A percentile compares a stretch with the other conserved stretches of the same genome.
Evolutionary conservation across 2,888 invertebrate genomes (phyloP).

Genomic region (Chalcis sispes): DNA sequence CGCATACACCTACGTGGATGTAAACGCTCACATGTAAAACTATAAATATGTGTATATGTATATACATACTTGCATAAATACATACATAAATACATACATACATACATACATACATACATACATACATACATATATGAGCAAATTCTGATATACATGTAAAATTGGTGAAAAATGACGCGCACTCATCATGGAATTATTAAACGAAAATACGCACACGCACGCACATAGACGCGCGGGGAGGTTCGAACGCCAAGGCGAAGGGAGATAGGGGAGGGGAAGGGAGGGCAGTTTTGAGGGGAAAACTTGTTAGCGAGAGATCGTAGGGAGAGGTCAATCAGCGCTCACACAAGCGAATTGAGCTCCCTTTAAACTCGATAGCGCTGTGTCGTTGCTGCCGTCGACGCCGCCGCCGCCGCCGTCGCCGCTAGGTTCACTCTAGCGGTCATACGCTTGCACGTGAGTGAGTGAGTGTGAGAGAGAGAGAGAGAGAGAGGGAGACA

Average conservation of each 20-base stretch:
- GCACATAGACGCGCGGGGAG: no score
- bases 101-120: neutral
- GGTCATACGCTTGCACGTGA: slow-evolving; percentile 9
- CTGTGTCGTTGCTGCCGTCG: slow-evolving; percentile 54
- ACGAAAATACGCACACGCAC: slow-evolving; percentile 31
- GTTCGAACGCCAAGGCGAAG: no score
- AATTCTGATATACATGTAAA: slow-evolving; percentile 14
- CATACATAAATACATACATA: neutral
- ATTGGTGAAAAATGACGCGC: slow-evolving; percentile 44
- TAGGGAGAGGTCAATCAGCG: slow-evolving; percentile 50
- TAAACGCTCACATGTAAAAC: no score
- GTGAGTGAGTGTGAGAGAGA: no score
- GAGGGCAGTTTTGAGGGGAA: no score
- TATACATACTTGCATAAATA: neutral
- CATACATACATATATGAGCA: neutral
- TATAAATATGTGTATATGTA: neutral
- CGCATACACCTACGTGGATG: no score
- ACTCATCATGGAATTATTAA: slow-evolving; percentile 56
- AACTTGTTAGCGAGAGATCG: slow-evolving; percentile 28
- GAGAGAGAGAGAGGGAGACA: no score
- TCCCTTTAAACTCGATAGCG: slow-evolving; percentile 69
- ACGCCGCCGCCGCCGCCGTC: no score
- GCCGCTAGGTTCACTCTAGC: no score
- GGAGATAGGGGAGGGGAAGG: neutral
- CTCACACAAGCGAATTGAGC: slow-evolving; percentile 36